Base-by-base conservation (phyloP, 2,113 vertebrate species). In the Brachyistius frenatus region DNA sequence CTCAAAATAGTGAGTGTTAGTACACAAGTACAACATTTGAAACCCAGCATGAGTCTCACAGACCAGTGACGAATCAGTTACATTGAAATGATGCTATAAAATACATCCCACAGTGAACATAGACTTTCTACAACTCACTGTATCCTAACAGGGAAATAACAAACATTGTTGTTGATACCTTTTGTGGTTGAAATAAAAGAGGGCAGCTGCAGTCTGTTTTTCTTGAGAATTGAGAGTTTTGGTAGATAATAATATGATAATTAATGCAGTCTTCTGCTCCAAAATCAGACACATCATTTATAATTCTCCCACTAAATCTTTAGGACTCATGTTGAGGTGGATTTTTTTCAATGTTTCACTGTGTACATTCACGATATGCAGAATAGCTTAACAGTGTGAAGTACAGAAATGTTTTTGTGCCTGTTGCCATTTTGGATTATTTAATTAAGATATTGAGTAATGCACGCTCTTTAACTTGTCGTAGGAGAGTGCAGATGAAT, bases 381-480 rank as follows among this genome's bases (percentile, higher is more conserved):
- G n/a, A 62, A 35, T 30, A 50, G 33, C 5, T 64, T 5, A 50
- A 31, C 23, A 53, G 46, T n/a, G 2, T 35, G 62, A 23, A 23
- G 23, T 44, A 13, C n/a, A 30, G 31, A 57, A 62, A 49, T 3
- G 16, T 30, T 55, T 13, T 4, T 64, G 41, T 30, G 23, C 52
- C n/a, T 78, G 9, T 54, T 49, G 46, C 70, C 4, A 23, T 14
- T 15, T 47, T 54, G 60, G 39, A 76, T 70, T 36, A 70, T 76
- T 76, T 66, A 49, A 66, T 65, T 66, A 37, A 67, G 71, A 54
- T 41, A 64, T 73, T 37, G 33, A 67, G 44, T 54, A n/a, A 44
- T 63, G 33, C 73, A 53, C 2, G 10, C 62, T 53, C 63, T 52
- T 78, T 54, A 35, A 69, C 37, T 73, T 2, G 0, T 58, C 66